Base-by-base conservation (phyloP, 2,113 vertebrate species). In the Petrocephalus zakoni region DNA sequence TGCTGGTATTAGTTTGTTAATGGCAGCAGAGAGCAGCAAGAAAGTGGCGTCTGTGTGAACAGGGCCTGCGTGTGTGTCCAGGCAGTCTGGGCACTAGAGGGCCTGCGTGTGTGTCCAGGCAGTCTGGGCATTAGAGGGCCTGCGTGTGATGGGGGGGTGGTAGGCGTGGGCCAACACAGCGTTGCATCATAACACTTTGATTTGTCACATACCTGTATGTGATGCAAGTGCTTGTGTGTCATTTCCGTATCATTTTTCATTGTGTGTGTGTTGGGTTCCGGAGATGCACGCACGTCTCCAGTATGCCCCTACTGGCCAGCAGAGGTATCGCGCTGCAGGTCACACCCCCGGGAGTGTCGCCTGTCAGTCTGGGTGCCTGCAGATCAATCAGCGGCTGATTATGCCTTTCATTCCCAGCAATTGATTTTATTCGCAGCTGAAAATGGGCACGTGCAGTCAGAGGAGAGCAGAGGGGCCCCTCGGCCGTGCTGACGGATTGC, bases 361-460 rank as follows among this genome's bases (percentile, higher is more conserved):
- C 37, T 93, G 92, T 93, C 93, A 93, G 91, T 92, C 93, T 91
- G 83, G 88, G 90, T 82, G 90, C 89, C 90, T 87, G 68, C 91
- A 93, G 93, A 93, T 94, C 93, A 94, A 92, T 94, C 93, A 92
- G 87, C 84, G 83, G 88, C 93, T 94, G 92, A 94, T 93, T 92
- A 93, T 92, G 90, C 92, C 92, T 90, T 92, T 92, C 91, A 92
- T 94, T 93, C 90, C 86, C 91, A 86, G 90, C 92, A 92, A 94
- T 93, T 94, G 93, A 94, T 93, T 93, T 93, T 91, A 93, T 92
- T 92, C 91, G 90, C 91, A 89, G 91, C 91, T 92, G 92, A 94
- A 92, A 93, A 94, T 94, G 92, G 92, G 91, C 92, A 91, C 92
- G 90, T 91, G 91, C 88, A 92, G 92, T 90, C 92, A 90, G 90